Evolutionary conservation across 2,113 vertebrate genomes (phyloP).

Genomic region (Myotis brandtii): DNA sequence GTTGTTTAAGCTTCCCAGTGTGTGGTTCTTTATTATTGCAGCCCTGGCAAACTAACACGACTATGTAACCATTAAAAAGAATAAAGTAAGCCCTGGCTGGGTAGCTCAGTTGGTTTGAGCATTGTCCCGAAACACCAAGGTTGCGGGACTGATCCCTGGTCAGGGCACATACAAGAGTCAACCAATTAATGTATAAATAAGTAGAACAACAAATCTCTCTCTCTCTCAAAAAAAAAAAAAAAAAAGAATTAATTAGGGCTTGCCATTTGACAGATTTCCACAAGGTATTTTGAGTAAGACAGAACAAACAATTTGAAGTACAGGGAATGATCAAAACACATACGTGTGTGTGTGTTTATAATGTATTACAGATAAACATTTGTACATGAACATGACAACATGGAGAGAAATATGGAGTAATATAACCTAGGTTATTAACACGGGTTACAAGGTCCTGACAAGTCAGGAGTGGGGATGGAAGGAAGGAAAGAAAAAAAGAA

Average conservation of each 20-base stretch:
- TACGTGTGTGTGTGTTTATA: neutral
- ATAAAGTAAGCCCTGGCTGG: neutral
- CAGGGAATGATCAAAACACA: neutral
- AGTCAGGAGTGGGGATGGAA: neutral
- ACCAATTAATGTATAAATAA: neutral
- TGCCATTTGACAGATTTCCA: neutral
- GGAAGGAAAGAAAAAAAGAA: neutral
- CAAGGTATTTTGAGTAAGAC: neutral
- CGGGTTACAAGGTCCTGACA: neutral
- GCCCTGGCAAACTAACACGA: neutral
- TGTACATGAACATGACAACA: neutral
- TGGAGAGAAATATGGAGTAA: constrained; percentile 11
- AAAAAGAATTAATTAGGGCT: neutral
- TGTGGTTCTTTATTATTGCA: neutral
- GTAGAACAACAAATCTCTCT: neutral
- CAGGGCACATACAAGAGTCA: neutral
- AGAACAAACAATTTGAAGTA: constrained; percentile 48
- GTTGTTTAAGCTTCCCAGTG: neutral
- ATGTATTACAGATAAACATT: neutral
- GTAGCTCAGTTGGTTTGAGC: neutral
- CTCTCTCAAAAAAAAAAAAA: neutral
- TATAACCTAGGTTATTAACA: neutral
- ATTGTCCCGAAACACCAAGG: neutral
- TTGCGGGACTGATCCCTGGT: neutral
- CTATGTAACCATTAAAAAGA: neutral